These are phyloP conservation scores for Eurytoma californica DNA, from an alignment of 2,888 invertebrate genomes.

Conservation along the genomic window DNA sequence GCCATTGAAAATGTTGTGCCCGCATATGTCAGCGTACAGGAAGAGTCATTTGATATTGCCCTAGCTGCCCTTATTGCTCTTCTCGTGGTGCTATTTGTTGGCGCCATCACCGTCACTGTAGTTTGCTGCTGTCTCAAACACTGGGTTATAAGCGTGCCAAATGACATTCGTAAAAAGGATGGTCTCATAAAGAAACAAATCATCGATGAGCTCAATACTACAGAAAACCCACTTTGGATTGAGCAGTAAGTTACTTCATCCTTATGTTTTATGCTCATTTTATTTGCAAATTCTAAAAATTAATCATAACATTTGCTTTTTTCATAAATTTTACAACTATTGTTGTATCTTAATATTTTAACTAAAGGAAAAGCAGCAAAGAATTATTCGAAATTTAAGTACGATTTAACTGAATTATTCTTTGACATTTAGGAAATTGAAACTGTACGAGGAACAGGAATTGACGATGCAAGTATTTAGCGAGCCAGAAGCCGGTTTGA, in stretches of 20 bases:
- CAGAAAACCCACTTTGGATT: slow-evolving; percentile 94
- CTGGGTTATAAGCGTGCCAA: slow-evolving; percentile 90
- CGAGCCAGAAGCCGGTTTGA: slow-evolving; percentile 82
- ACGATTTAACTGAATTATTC: not conserved
- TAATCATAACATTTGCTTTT: too few relatives aligned
- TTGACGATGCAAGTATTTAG: slow-evolving; percentile 94
- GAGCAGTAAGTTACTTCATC: slow-evolving; percentile 82
- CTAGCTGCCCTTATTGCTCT: slow-evolving; percentile 90
- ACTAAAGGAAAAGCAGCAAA: not conserved
- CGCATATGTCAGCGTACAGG: slow-evolving; percentile 80
- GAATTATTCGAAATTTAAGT: not conserved
- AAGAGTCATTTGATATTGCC: slow-evolving; percentile 90
- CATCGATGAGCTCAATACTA: slow-evolving; percentile 90
- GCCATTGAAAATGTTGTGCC: slow-evolving; percentile 86
- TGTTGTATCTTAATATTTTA: too few relatives aligned
- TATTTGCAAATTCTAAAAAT: too few relatives aligned
- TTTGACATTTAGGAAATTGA: slow-evolving; percentile 80
- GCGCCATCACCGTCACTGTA: slow-evolving; percentile 89
- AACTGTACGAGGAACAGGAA: slow-evolving; percentile 94
- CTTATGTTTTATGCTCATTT: too few relatives aligned
- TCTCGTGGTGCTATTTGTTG: slow-evolving; percentile 89
- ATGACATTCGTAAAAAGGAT: slow-evolving; percentile 88
- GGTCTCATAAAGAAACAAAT: slow-evolving; percentile 89
- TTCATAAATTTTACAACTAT: not conserved
- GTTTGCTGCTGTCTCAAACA: slow-evolving; percentile 92